phyloP scores from a whole-genome alignment of 2,113 vertebrate species.

The Lutjanus erythropterus region DNA sequence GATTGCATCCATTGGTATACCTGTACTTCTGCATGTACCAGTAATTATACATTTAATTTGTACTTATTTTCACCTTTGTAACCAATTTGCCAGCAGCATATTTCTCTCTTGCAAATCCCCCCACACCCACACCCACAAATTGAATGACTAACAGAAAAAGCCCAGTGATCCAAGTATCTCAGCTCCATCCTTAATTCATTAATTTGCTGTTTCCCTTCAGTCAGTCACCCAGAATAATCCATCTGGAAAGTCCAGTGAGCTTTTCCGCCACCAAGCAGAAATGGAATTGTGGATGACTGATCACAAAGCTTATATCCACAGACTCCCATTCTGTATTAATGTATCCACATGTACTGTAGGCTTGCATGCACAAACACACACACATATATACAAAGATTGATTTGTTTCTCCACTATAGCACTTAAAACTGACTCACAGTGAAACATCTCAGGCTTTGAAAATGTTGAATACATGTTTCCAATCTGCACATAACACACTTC shows the following conservation, averaged over 20 bases:
- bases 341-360: slow-evolving; percentile 27
- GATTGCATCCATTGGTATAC: no score
- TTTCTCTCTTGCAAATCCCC: slow-evolving; percentile 28
- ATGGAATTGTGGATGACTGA: slow-evolving; percentile 77
- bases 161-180: slow-evolving; percentile 69
- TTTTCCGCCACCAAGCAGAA: slow-evolving; percentile 76
- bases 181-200: slow-evolving; percentile 74
- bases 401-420: slow-evolving; percentile 22
- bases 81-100: slow-evolving; percentile 41
- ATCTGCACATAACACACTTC: background rate
- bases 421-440: slow-evolving; percentile 26
- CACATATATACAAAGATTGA: slow-evolving; percentile 18
- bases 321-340: slow-evolving; percentile 45
- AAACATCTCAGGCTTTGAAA: slow-evolving; percentile 28
- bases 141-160: slow-evolving; percentile 56
- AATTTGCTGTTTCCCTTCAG: slow-evolving; percentile 78
- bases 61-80: slow-evolving; percentile 54
- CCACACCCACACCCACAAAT: slow-evolving; percentile 12
- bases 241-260: slow-evolving; percentile 78
- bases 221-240: slow-evolving; percentile 79
- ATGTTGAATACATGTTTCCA: slow-evolving; percentile 6
- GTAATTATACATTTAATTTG: slow-evolving; percentile 32
- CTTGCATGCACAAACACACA: slow-evolving; percentile 9
- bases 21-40: no score
- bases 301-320: slow-evolving; percentile 69